Evolutionary conservation across 2,888 invertebrate species (phyloP).

Genomic region (Frankliniella fusca): DNA sequence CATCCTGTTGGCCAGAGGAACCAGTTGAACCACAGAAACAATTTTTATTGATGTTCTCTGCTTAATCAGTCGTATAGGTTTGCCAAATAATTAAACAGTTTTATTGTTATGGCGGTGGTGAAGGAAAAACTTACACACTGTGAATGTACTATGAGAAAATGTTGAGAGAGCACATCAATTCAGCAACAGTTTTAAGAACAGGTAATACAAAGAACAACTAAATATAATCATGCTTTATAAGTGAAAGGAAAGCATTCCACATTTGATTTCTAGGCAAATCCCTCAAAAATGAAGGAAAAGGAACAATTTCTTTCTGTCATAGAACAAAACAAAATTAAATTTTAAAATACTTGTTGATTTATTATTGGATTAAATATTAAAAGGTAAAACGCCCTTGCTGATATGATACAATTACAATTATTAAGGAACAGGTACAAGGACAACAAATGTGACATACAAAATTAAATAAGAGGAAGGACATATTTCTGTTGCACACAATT

Average conservation of each 20-base stretch:
- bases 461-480: background rate
- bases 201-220: background rate
- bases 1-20: no score
- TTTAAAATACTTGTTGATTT: no score
- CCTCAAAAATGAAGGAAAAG: background rate
- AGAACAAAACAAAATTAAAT: no score
- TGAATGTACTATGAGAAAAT: background rate
- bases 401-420: constrained; percentile 10
- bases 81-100: no score
- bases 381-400: background rate
- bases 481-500: background rate
- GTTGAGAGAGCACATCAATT: no score
- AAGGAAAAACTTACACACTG: no score
- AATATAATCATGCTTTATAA: background rate
- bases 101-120: no score
- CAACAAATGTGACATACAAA: background rate
- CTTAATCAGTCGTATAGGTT: no score
- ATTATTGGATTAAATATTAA: background rate
- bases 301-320: background rate
- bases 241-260: background rate
- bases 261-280: background rate
- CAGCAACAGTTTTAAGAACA: background rate
- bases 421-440: background rate
- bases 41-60: no score
- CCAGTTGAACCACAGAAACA: no score